phyloP scores from a whole-genome alignment of 2,888 invertebrate genomes.

The Synanthedon andrenaeformis region DNA sequence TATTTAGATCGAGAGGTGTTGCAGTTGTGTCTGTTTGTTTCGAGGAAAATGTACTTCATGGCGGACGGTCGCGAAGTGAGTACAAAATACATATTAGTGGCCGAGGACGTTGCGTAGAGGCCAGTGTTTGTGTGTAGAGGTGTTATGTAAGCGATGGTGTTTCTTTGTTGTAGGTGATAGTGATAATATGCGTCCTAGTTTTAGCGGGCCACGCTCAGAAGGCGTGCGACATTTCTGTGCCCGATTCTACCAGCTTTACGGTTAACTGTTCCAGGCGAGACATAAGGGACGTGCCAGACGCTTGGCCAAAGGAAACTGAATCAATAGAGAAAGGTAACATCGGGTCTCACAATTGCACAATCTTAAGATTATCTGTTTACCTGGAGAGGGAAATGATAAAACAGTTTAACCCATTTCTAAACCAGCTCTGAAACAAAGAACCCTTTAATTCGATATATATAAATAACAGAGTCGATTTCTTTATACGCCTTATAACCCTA shows the following conservation, averaged over 20 bases:
- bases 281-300: conserved; percentile 33
- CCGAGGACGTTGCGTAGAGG: conserved; percentile 14
- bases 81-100: conserved; percentile 15
- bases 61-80: conserved; percentile 42
- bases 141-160: conserved; percentile 11
- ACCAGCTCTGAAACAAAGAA: no score
- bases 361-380: no score
- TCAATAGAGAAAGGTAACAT: conserved; percentile 46
- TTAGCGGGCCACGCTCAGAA: conserved; percentile 29
- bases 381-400: no score
- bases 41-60: conserved; percentile 49
- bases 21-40: conserved; percentile 44
- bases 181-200: conserved; percentile 51
- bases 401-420: no score
- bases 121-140: conserved; percentile 31
- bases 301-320: conserved; percentile 44
- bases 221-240: conserved; percentile 41
- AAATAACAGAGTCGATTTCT: no score
- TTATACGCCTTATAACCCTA: no score
- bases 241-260: conserved; percentile 42
- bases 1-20: conserved; percentile 41
- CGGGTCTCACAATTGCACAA: not conserved
- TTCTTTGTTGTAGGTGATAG: conserved; percentile 64
- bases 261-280: conserved; percentile 55
- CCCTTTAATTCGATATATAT: no score